Evolutionary conservation across 2,113 vertebrate genomes (phyloP), one percentile per base, ranked within the genome.

Genomic region (Microcebus lehilahytsara): DNA sequence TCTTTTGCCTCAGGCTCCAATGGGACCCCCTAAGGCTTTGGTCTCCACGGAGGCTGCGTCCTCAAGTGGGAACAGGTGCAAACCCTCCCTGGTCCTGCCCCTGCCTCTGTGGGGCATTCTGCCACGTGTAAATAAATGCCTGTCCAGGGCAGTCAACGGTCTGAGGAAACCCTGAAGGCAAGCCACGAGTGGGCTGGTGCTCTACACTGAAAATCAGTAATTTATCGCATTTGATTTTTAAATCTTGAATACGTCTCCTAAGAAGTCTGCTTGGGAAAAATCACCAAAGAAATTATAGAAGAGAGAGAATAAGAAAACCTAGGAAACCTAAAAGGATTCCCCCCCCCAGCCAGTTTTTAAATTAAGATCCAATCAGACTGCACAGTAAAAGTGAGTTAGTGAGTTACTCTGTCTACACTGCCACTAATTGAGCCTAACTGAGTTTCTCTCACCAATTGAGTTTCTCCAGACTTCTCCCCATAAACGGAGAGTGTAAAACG

Each of bases 191-290:
- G 62, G 40, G 49, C 58, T 71, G 25, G 46, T 30, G 46, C 22
- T 72, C 30, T 79, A 67, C 51, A 42, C 27, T 34, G 19, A 69
- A 53, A 86, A 53, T 42, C 51, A 78, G 23, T 67, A 46, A 69
- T 51, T 79, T 89, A 53, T 71, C 64, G 78, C 60, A 37, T 72
- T 85, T 75, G 87, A 87, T 86, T 94, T 58, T 94, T 56, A 87
- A 75, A 64, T 67, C 32, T 66, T 85, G 85, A 8, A 40, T 40
- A 64, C 17, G 46, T 91, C 12, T 58, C 72, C 23, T 25, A 64
- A 77, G 87, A 91, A 53, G 30, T 62, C 77, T 20, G 58, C 37
- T 94, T 80, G 66, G 56, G 81, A 60, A 91, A 72, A 78, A 80
- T 62, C 85, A 92, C 37, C 25, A 60, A 85, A 86, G 46, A 51